These are phyloP conservation scores for Phocides pigmalion DNA, from an alignment of 1,140 invertebrate genomes.

Conservation along the genomic window DNA sequence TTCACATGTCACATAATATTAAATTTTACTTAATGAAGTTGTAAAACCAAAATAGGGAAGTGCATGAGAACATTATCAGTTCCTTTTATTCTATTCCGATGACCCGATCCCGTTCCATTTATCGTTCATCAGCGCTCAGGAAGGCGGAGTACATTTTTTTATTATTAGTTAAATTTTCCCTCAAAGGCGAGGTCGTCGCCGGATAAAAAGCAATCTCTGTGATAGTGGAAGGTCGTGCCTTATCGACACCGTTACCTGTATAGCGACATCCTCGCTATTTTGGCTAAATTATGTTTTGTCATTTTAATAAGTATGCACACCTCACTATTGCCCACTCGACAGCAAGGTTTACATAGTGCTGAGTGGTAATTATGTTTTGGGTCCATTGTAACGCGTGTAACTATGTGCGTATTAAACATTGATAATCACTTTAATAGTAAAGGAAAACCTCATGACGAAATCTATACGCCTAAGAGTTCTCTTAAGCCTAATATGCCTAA, in stretches of 20 bases:
- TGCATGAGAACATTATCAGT: too few species aligned
- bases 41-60: too few species aligned
- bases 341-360: not conserved
- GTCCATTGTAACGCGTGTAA: too few species aligned
- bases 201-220: slow-evolving; percentile 55
- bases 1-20: too few species aligned
- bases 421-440: too few species aligned
- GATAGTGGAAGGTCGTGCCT: slow-evolving; percentile 57
- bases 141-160: not conserved
- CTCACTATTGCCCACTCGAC: slow-evolving; percentile 31
- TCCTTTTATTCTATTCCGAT: not conserved
- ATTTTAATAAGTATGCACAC: slow-evolving; percentile 44
- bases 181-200: slow-evolving; percentile 33
- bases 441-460: too few species aligned
- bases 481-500: too few species aligned
- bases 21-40: too few species aligned
- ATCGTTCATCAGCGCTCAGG: slow-evolving; percentile 1
- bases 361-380: not conserved
- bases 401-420: too few species aligned
- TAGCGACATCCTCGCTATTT: slow-evolving; percentile 37
- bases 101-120: not conserved
- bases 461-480: too few species aligned
- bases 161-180: slow-evolving; percentile 2
- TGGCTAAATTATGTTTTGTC: slow-evolving; percentile 46
- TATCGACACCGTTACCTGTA: slow-evolving; percentile 55